Evolutionary conservation across 2,888 invertebrate species (phyloP).

Genomic region (Mantis religiosa): DNA sequence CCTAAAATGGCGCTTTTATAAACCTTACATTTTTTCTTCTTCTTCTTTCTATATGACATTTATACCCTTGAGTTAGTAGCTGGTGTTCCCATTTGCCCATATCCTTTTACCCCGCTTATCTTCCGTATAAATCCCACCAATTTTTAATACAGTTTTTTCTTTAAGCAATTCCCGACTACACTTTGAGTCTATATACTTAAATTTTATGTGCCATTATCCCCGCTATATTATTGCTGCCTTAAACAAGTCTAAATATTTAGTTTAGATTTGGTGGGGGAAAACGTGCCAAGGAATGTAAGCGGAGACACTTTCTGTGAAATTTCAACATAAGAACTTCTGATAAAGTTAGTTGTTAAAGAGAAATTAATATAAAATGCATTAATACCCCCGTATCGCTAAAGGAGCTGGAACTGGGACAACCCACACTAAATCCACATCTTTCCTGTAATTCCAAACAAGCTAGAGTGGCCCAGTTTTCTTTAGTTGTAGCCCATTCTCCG

Average conservation of each 20-base stretch:
- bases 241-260: slow-evolving; percentile 24
- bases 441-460: not conserved
- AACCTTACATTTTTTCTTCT: not conserved
- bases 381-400: not conserved
- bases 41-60: not conserved
- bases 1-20: slow-evolving; percentile 18
- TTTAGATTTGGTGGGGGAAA: slow-evolving; percentile 4
- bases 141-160: slow-evolving; percentile 26
- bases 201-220: slow-evolving; percentile 7
- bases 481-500: too few species aligned
- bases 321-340: not conserved
- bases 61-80: slow-evolving; percentile 4
- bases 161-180: slow-evolving; percentile 9
- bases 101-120: slow-evolving; percentile 10
- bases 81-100: not conserved
- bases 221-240: slow-evolving; percentile 15
- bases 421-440: too few species aligned
- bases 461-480: not conserved
- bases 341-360: not conserved
- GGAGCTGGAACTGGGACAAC: not conserved
- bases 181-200: slow-evolving; percentile 8
- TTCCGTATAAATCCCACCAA: slow-evolving; percentile 22
- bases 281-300: slow-evolving; percentile 21
- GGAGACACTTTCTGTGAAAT: not conserved
- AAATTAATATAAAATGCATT: not conserved